A percentile compares a stretch with the other conserved stretches of the same genome.
These are phyloP conservation scores for Ivindomyrus marchei DNA, from an alignment of 2,113 vertebrate species.

Conservation along the genomic window DNA sequence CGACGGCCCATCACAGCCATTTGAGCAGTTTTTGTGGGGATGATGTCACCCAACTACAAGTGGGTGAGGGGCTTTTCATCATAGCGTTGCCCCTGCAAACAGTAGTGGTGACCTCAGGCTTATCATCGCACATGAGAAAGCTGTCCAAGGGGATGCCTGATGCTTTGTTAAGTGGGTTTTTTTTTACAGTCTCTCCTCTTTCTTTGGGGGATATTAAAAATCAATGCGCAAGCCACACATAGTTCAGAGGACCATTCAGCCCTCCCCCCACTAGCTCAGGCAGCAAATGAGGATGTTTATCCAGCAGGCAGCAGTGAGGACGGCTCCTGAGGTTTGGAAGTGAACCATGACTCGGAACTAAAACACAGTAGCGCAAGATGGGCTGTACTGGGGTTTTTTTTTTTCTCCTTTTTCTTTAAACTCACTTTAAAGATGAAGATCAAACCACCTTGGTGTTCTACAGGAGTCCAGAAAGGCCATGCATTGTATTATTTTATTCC, in stretches of 20 bases:
- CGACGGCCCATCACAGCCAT: background rate
- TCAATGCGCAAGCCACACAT: background rate
- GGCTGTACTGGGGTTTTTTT: background rate
- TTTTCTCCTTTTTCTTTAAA: background rate
- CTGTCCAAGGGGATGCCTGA: background rate
- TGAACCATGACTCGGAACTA: background rate
- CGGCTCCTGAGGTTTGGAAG: background rate
- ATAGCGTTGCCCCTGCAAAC: background rate
- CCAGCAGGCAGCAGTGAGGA: background rate
- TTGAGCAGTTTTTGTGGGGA: background rate
- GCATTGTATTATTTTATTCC: background rate
- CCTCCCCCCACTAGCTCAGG: background rate
- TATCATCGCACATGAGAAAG: background rate
- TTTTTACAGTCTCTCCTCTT: background rate
- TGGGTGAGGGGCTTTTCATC: background rate
- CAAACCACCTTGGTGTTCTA: background rate
- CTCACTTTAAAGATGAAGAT: background rate
- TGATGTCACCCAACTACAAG: background rate
- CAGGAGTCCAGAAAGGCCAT: background rate
- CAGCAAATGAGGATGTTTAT: background rate
- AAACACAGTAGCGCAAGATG: background rate
- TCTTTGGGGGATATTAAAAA: slow-evolving; percentile 1
- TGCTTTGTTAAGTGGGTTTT: background rate
- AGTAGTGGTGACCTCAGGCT: background rate
- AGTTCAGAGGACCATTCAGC: background rate